Conservation (phyloP, 2,113 vertebrate species). For the Gorsachius goisagi region DNA sequence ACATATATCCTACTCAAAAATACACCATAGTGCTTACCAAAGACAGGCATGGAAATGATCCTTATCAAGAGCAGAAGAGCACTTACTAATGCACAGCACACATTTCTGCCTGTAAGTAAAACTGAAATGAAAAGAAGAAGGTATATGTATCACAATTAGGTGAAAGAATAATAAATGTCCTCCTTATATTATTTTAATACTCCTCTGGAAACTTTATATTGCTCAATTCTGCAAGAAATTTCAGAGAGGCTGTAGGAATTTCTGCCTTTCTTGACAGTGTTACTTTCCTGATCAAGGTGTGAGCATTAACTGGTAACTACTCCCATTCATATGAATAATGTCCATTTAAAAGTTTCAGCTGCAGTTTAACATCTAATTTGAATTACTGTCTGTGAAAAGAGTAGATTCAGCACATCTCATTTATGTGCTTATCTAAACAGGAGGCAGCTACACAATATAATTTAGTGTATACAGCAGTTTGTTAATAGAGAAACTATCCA, state of each 20-base stretch:
- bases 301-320: neutral
- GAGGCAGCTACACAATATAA: neutral
- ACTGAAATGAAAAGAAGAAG: neutral
- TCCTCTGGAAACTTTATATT: neutral
- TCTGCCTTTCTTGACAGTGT: neutral
- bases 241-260: neutral
- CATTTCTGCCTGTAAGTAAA: neutral
- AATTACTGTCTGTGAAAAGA: neutral
- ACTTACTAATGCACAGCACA: neutral
- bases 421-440: conserved; percentile 29
- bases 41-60: neutral
- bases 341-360: neutral
- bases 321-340: neutral
- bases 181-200: neutral
- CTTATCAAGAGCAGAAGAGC: neutral
- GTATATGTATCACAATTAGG: neutral
- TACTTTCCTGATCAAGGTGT: neutral
- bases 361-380: neutral
- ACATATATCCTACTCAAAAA: neutral
- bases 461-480: neutral
- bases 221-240: neutral
- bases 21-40: neutral
- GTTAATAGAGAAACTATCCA: neutral
- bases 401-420: conserved; percentile 25
- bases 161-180: neutral